Base-by-base conservation (phyloP, 1,140 invertebrate species). In the Trinorchestia longiramus region DNA sequence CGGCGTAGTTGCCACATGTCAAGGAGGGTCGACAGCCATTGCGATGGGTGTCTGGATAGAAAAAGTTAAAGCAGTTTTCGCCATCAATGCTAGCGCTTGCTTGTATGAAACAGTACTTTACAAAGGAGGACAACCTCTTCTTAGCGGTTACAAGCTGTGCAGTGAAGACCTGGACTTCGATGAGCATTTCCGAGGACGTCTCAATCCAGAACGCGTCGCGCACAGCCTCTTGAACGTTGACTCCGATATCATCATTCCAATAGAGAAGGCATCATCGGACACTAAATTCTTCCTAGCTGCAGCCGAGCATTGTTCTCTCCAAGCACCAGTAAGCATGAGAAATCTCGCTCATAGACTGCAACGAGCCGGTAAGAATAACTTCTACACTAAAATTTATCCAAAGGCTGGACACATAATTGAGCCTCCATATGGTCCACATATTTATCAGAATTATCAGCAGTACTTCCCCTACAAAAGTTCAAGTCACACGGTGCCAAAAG, bases 251-350 rank as follows among this genome's bases (percentile, higher is more conserved):
- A 94, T 96, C 28, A 95, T 96, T n/a, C 96, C 96, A 36, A 96
- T 96, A 40, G 96, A 96, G 95, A 90, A 96, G 41, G 96, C 96
- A 23, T 96, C 96, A 40, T 94, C 96, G 36, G 96, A 96, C 41
- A 96, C 96, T 40, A 95, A 96, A 42, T 96, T 96, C 95, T 45
- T 96, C 43, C 41, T 96, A 95, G 95, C 77, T 11, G 95, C 44
- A 1, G 96, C 95, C 42, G 96, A 96, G 0, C 94, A 96, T 36
- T 96, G 96, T 53, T 36, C 95, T 28, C 95, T 95, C 42, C 92
- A 95, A 40, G 96, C 96, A 47, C 88, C 88, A 42, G 41, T 43
- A 23, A 91, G 88, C 43, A 11, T 91, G 88, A 91, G 88, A 15
- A 91, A 91, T 43, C 43, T 91, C 36, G 88, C 88, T 42, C 41